Evolutionary conservation across 1,140 invertebrate genomes (phyloP).

Genomic region (Aphis craccivora): DNA sequence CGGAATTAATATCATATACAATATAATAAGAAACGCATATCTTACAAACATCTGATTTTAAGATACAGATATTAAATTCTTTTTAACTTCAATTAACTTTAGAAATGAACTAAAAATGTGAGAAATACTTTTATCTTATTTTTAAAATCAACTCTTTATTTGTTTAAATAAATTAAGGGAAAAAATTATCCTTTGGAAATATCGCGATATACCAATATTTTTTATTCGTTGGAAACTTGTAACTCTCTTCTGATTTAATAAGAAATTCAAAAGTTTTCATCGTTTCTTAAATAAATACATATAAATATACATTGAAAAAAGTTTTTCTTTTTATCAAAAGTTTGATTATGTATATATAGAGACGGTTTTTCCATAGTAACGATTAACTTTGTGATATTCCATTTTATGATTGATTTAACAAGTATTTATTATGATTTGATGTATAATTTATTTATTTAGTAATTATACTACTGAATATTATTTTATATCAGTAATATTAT

Average conservation of each 20-base stretch:
- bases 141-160: neutral
- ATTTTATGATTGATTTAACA: slow-evolving; percentile 1
- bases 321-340: slow-evolving; percentile 10
- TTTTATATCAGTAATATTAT: neutral
- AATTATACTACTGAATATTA: neutral
- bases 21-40: neutral
- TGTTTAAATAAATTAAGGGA: slow-evolving; percentile 1
- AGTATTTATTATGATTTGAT: neutral
- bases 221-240: neutral
- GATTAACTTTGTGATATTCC: neutral
- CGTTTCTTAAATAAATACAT: neutral
- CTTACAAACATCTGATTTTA: neutral
- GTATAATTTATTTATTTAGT: neutral
- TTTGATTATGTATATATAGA: neutral
- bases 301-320: neutral
- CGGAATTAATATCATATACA: neutral
- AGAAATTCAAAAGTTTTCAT: slow-evolving; percentile 28
- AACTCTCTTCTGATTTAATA: neutral
- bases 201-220: neutral
- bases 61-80: neutral
- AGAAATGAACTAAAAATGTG: neutral
- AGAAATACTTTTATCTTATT: neutral
- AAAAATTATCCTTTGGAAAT: neutral
- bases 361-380: neutral
- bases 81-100: neutral